Evolutionary conservation across 2,113 vertebrate species (phyloP), one percentile per base, ranked within the genome.

Genomic region (Orycteropus afer): DNA sequence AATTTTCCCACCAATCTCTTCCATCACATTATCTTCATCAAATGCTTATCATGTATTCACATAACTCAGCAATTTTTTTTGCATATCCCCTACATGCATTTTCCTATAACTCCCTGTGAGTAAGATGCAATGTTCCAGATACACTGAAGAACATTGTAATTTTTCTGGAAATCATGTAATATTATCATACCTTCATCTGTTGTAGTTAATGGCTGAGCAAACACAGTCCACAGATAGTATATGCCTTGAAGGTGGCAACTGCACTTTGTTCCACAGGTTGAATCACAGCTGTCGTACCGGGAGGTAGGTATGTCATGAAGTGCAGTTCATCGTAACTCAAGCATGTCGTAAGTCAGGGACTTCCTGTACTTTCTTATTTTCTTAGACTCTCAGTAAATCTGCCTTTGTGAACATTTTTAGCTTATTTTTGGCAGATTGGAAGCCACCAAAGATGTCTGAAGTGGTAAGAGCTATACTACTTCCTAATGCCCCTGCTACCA

Each of bases 371-470:
- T 23, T 22, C 32, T 40, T 71, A 69, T 40, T 92, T 94, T 76
- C 79, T 77, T 81, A 91, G 27, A 79, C 2, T 49, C 34, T 92
- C 1, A 69, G 40, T 37, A 77, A 45, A 82, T 91, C 37, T 89
- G 69, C 47, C n/a, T 88, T 55, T 73, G 3, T 73, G 71, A 37
- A 55, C 13, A 91, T 65, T 67, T 94, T 73, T 78, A 83, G 40
- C 37, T 94, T 59, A 73, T 79, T 67, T 93, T 83, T 95, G 74
- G 57, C 49, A 91, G 13, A 74, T 25, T 77, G 74, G 20, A 37
- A 89, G 32, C 22, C 49, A 88, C 57, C 51, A 92, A 86, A 83
- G 55, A 84, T 6, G 13, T 79, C 2, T 87, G 49, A 92, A 55
- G 57, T 71, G 34, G 10, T 86, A 4, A 73, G 13, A 32, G 74